Base-by-base conservation (phyloP, 2,113 vertebrate genomes). In the Sorex araneus region DNA sequence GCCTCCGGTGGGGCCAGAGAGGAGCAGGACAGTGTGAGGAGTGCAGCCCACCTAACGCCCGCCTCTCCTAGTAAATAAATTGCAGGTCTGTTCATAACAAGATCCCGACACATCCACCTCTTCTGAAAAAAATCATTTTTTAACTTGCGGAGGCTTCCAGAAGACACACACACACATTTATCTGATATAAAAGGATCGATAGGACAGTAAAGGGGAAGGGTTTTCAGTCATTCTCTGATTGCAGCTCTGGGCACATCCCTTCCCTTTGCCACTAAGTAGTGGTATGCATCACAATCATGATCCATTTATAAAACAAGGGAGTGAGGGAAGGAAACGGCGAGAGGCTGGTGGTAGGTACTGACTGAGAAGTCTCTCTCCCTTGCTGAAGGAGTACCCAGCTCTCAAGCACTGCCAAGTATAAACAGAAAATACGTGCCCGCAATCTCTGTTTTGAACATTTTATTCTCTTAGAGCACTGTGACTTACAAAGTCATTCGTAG, bases 211-310 rank as follows among this genome's bases (percentile, higher is more conserved):
- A 86, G 64, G 54, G 69, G 43, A 25, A 69, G 82, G 25, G 36
- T 47, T 93, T 90, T 84, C 79, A 86, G 34, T 96, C 79, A 71
- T 23, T 63, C 87, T 90, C 34, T 86, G 90, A 45, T 83, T 60
- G 70, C 63, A 69, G 40, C 81, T n/a, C 8, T 32, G 15, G 70
- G 92, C 66, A 43, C 60, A 91, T 85, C 34, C 47, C 60, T 77
- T 87, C 50, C 28, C 57, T 82, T 93, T 82, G 69, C 73, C 85
- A 87, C 64, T 74, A 91, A 71, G 43, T 25, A 13, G 27, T 32
- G 90, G 16, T 28, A 30, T 28, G 19, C 64, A 63, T 77, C 32
- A 45, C 81, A 87, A 36, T 28, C 77, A 19, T 18, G 28, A 89
- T 47, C 47, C 45, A 63, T 79, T 87, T 50, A 50, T 28, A 16